These are phyloP conservation scores for Halocaridina rubra DNA, from an alignment of 2,888 invertebrate genomes.

Conservation along the genomic window DNA sequence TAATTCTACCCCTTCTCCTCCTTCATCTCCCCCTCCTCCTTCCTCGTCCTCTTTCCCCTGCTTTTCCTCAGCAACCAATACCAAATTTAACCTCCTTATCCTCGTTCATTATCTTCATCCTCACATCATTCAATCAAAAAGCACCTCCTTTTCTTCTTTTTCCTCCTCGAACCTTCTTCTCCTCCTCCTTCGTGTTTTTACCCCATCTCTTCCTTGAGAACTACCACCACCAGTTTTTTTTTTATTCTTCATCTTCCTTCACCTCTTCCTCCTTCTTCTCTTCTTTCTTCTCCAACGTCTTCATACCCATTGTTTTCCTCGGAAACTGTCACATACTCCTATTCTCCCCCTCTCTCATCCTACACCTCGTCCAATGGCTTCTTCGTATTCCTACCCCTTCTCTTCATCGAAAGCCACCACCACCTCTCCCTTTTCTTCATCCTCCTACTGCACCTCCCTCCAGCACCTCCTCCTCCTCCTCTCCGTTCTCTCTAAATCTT, in stretches of 20 bases:
- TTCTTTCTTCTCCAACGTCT: not conserved
- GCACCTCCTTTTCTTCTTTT: not conserved
- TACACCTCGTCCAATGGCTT: not conserved
- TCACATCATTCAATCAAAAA: not conserved
- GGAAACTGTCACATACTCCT: not conserved
- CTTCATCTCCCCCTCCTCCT: not conserved
- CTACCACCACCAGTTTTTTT: not conserved
- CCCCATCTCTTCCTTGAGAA: too few relatives aligned
- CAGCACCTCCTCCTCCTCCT: not conserved
- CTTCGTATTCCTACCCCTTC: too few relatives aligned
- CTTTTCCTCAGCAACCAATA: too few relatives aligned
- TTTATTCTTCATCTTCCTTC: not conserved
- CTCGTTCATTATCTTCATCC: not conserved
- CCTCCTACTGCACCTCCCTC: not conserved
- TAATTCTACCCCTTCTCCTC: not conserved
- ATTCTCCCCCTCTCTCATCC: not conserved
- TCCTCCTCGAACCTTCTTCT: not conserved
- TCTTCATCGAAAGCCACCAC: too few relatives aligned
- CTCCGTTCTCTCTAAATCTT: not conserved
- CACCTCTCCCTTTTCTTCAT: not conserved
- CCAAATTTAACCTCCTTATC: too few relatives aligned
- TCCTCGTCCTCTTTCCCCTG: not conserved
- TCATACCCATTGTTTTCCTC: too few relatives aligned
- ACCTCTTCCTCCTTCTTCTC: not conserved
- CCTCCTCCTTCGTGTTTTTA: not conserved